phyloP scores from a whole-genome alignment of 2,113 vertebrate genomes.

The Myotis brandtii region DNA sequence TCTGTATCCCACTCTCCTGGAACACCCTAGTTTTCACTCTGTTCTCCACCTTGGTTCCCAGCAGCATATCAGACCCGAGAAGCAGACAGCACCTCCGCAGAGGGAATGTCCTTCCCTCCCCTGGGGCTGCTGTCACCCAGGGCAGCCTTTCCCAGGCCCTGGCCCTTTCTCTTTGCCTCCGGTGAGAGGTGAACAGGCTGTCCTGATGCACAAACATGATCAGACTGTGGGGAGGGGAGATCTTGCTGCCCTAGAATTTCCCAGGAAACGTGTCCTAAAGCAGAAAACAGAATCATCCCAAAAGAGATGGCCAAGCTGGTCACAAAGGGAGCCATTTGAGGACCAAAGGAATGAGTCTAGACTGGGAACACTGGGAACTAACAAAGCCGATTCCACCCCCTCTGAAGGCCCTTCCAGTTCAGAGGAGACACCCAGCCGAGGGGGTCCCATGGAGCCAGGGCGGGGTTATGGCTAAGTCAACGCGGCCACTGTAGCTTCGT shows the following conservation, averaged over 20 bases:
- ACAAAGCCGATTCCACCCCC: conserved; percentile 23
- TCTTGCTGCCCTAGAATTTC: neutral
- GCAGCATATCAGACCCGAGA: neutral
- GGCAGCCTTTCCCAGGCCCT: neutral
- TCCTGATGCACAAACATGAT: neutral
- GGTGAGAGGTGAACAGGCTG: neutral
- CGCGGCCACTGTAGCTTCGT: neutral
- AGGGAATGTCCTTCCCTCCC: neutral
- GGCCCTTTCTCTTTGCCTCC: neutral
- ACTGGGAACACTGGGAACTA: neutral
- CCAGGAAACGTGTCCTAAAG: neutral
- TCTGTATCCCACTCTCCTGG: neutral
- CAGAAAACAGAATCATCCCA: neutral
- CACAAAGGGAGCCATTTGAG: neutral
- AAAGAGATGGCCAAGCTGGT: neutral
- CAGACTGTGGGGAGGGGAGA: neutral
- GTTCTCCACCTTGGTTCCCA: neutral
- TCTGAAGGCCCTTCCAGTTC: conserved; percentile 14
- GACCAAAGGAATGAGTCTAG: neutral
- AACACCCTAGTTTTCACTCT: neutral
- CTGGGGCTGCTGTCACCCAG: neutral
- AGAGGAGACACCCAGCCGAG: neutral
- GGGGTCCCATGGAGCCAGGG: neutral
- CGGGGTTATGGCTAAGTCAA: neutral
- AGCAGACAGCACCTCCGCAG: neutral